phyloP scores from a whole-genome alignment of 2,888 invertebrate genomes.

The Drosophila koepferae region DNA sequence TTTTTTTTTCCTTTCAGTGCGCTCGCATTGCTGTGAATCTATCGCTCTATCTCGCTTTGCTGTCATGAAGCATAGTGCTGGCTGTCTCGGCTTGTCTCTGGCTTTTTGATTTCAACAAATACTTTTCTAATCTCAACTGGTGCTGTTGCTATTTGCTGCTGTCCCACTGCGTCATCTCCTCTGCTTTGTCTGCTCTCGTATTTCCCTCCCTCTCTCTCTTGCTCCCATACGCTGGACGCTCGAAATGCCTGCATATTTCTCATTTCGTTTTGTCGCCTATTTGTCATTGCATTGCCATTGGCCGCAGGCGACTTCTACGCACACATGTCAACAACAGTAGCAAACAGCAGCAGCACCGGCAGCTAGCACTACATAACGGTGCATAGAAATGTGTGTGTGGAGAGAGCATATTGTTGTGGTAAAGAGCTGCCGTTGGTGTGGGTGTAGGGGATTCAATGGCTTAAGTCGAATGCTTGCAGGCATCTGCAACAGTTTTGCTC shows the following conservation, averaged over 20 bases:
- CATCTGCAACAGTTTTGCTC: slow-evolving; percentile 39
- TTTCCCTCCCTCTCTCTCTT: not conserved
- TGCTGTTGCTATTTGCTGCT: slow-evolving; percentile 28
- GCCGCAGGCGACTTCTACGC: slow-evolving; percentile 57
- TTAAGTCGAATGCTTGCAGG: slow-evolving; percentile 39
- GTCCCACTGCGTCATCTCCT: slow-evolving; percentile 10
- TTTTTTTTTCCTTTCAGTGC: slow-evolving; percentile 8
- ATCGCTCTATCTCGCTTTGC: slow-evolving; percentile 22
- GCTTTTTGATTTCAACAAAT: slow-evolving; percentile 77
- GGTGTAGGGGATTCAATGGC: not conserved
- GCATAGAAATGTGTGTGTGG: not conserved
- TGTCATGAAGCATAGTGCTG: slow-evolving; percentile 44
- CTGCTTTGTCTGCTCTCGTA: not conserved
- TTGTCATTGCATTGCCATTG: slow-evolving; percentile 75
- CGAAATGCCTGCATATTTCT: slow-evolving; percentile 68
- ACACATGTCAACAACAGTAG: slow-evolving; percentile 72
- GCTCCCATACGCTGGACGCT: slow-evolving; percentile 1
- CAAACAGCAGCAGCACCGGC: slow-evolving; percentile 22
- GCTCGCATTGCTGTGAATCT: slow-evolving; percentile 16
- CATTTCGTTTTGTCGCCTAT: slow-evolving; percentile 81
- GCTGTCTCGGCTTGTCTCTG: slow-evolving; percentile 52
- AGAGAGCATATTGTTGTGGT: not conserved
- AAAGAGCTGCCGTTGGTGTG: not conserved
- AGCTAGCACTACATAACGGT: slow-evolving; percentile 3
- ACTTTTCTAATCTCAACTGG: slow-evolving; percentile 75